Base-by-base conservation (phyloP, 2,888 invertebrate genomes). In the Drosophila hamatofila region DNA sequence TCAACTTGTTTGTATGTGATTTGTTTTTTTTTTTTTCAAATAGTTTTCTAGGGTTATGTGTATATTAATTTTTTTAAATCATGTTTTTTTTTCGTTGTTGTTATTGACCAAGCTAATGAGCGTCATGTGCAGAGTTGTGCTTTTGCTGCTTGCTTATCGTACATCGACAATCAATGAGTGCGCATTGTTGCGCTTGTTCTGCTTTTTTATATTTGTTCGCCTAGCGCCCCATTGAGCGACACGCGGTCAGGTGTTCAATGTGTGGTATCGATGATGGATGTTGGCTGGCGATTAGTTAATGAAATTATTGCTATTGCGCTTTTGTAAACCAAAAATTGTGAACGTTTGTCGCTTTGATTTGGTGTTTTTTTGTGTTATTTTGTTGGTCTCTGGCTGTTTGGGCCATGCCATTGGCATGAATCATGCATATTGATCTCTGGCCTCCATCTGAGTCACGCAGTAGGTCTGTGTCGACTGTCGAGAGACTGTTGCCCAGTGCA, bases 361-460 rank as follows among this genome's bases (percentile, higher is more conserved):
- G 2, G 3, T 41, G 33, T 35, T 14, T 7, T 14, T 14, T 44
- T 16, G 16, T 16, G 9, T 9, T 33, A 9, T 39, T 39, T 44
- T 14, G 3, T 7, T 44, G 3, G 14, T 23, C 0, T 21, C 6
- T 44, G 35, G 18, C 18, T 23, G 21, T 12, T 25, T 35, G 49
- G 63, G 39, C 44, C 78, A 81, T 83, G 72, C 85, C 85, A 71
- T 59, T 81, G 70, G 69, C 72, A 85, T 83, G 83, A 83, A 78
- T 83, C 83, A 83, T 80, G 78, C 72, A 78, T 84, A 83, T 85
- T 85, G 85, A 83, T 81, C 85, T 81, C 77, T 21, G 44, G 39
- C 16, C 49, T 12, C 63, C 52, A 64, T 21, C 62, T 63, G 44
- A 25, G 54, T 49, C 42, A 59, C 27, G 33, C 21, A 48, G 39